A percentile compares a stretch with the other conserved stretches of the same genome.
Conservation (phyloP, 2,113 vertebrate genomes). For the Amphilophus citrinellus region DNA sequence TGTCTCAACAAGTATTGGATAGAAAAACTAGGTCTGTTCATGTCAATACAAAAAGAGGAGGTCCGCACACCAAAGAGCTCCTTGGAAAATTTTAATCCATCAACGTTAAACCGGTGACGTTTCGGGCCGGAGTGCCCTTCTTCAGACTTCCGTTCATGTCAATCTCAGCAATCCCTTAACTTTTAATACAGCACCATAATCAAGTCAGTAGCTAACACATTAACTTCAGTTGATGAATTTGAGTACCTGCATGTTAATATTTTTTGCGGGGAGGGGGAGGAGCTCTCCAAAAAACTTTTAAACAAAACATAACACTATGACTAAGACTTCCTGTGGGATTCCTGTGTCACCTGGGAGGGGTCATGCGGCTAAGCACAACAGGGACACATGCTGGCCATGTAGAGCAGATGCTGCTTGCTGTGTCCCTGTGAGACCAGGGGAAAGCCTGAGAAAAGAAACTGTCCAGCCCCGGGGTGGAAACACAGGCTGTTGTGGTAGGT, state of each 20-base stretch:
- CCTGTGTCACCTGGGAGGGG: constrained; percentile 34
- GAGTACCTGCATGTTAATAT: neutral
- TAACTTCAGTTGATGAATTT: neutral
- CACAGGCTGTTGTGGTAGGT: constrained; percentile 50
- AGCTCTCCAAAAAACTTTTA: constrained; percentile 6
- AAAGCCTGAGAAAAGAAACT: constrained; percentile 60
- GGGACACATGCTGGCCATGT: constrained; percentile 40
- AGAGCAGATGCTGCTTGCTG: constrained; percentile 57
- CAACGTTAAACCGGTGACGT: too few relatives aligned
- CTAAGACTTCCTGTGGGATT: constrained; percentile 42
- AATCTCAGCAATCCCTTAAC: neutral
- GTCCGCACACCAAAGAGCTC: too few relatives aligned
- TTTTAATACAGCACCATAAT: neutral
- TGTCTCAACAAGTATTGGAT: neutral
- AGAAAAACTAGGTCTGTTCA: neutral
- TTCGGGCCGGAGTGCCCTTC: too few relatives aligned
- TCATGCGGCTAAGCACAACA: constrained; percentile 21
- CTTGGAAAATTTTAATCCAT: too few relatives aligned
- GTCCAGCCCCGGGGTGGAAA: constrained; percentile 49
- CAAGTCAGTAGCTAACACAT: neutral
- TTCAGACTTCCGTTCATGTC: too few relatives aligned
- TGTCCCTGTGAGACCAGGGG: constrained; percentile 47
- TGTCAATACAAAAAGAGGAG: too few relatives aligned
- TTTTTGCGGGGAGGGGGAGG: too few relatives aligned
- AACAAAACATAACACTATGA: constrained; percentile 47